A percentile compares a stretch with the other conserved stretches of the same genome.
Evolutionary conservation across 2,888 invertebrate species (phyloP).

Genomic region (Schrankia costaestrigalis): DNA sequence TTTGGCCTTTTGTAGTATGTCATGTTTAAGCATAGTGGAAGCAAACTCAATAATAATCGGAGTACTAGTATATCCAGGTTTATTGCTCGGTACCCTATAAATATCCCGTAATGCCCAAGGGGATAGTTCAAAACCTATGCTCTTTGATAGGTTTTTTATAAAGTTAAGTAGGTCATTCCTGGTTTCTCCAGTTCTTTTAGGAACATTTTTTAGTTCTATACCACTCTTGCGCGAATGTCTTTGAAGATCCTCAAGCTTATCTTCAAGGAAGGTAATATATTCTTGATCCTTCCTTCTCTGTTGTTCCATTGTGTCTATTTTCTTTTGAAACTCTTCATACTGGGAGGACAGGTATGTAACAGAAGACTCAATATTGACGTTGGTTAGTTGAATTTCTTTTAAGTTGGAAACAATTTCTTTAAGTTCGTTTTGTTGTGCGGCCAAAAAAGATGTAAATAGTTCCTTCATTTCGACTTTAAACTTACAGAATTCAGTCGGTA

Average conservation of each 20-base stretch:
- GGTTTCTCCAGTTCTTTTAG: too few relatives aligned
- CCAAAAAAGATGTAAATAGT: conserved; percentile 2
- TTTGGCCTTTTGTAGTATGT: background rate
- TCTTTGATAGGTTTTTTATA: background rate
- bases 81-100: background rate
- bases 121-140: background rate
- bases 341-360: background rate
- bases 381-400: conserved; percentile 4
- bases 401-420: too few relatives aligned
- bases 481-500: conserved; percentile 3
- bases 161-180: too few relatives aligned
- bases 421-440: background rate
- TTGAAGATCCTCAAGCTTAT: background rate
- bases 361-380: conserved; percentile 4
- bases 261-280: background rate
- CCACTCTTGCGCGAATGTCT: background rate
- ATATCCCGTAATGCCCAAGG: background rate
- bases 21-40: background rate
- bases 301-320: conserved; percentile 1
- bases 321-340: conserved; percentile 4
- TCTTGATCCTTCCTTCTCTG: background rate
- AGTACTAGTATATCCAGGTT: background rate
- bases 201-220: too few relatives aligned
- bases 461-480: conserved; percentile 6
- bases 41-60: background rate